Percentiles rank a stretch among this genome's conserved stretches.
Conservation (phyloP, 1,140 invertebrate genomes). For the Wiebesia pumilae region DNA sequence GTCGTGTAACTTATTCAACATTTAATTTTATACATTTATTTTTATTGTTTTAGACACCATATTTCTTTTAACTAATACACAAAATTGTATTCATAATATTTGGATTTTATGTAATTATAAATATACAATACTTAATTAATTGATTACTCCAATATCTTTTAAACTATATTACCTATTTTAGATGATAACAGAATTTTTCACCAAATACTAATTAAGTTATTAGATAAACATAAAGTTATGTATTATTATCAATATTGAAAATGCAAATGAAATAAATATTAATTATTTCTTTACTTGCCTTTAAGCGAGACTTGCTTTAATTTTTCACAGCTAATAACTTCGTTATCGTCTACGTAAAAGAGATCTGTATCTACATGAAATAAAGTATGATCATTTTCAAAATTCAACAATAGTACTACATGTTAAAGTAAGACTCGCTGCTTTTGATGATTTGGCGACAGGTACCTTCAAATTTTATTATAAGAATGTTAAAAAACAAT, state of each 20-base stretch:
- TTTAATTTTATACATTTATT: not conserved
- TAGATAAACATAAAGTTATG: not conserved
- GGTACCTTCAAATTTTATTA: not conserved
- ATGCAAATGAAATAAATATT: not conserved
- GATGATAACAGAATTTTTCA: too few relatives aligned
- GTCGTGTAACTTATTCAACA: not conserved
- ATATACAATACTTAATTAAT: too few relatives aligned
- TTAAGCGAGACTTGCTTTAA: conserved; percentile 45
- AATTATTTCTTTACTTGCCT: conserved; percentile 36
- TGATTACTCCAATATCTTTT: not conserved
- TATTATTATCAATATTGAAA: too few relatives aligned
- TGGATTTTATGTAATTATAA: too few relatives aligned
- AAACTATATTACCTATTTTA: too few relatives aligned
- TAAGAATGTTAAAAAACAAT: too few relatives aligned
- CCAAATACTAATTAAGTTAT: not conserved
- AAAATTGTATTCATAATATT: too few relatives aligned
- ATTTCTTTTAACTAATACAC: too few relatives aligned
- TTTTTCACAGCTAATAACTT: conserved; percentile 40
- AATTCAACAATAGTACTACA: not conserved
- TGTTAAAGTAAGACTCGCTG: conserved; percentile 38
- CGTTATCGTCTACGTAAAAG: conserved; percentile 36
- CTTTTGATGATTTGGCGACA: not conserved
- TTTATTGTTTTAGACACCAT: too few relatives aligned
- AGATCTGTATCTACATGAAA: conserved; percentile 32
- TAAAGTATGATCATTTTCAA: conserved; percentile 35